A percentile compares a stretch with the other conserved stretches of the same genome.
These are phyloP conservation scores for Carassius auratus DNA, from an alignment of 2,113 vertebrate species.

Conservation along the genomic window DNA sequence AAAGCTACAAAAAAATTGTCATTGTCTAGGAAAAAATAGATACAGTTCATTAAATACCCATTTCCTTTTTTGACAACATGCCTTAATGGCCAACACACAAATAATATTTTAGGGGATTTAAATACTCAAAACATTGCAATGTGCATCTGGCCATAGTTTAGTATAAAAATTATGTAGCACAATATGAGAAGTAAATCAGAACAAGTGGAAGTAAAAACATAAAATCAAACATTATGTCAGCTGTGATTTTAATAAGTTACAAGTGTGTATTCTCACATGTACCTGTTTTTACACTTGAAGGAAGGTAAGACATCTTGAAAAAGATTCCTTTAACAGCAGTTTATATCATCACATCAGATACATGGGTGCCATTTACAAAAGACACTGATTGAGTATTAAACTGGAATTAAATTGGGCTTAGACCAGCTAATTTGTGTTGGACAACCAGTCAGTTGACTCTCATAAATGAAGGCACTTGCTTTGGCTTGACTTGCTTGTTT, in stretches of 20 bases:
- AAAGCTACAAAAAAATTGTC: too few relatives aligned
- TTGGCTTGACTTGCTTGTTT: constrained; percentile 42
- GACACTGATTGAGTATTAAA: neutral
- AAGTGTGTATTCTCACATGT: constrained; percentile 75
- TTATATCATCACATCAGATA: constrained; percentile 71
- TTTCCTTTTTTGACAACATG: neutral
- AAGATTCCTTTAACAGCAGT: neutral
- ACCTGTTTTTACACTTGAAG: constrained; percentile 79
- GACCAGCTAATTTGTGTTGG: neutral
- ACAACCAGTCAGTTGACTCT: neutral
- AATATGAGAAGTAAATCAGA: neutral
- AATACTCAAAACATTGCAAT: neutral
- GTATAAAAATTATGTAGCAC: neutral
- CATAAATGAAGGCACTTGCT: constrained; percentile 69
- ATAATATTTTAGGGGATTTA: neutral
- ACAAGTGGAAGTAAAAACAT: neutral
- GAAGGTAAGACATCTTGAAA: constrained; percentile 73
- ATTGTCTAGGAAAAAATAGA: too few relatives aligned
- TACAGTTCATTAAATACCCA: too few relatives aligned
- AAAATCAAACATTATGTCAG: constrained; percentile 50
- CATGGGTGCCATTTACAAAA: constrained; percentile 63
- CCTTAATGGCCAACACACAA: neutral
- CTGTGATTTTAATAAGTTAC: constrained; percentile 85
- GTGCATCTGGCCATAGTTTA: neutral
- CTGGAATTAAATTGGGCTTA: neutral